Evolutionary conservation across 2,888 invertebrate species (phyloP).

Genomic region (Oligia latruncula): DNA sequence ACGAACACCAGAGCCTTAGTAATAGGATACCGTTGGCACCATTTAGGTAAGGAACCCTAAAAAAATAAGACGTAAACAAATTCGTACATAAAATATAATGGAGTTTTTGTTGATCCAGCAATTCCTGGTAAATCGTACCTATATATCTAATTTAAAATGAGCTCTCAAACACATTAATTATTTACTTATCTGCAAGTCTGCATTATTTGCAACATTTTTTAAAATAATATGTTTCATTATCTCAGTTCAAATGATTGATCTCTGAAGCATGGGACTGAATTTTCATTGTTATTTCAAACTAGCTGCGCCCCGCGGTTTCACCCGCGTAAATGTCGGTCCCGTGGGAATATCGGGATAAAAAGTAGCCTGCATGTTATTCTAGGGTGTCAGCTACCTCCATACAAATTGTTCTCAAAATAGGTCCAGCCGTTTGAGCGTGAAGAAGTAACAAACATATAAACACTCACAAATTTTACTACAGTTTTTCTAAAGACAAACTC

Average conservation of each 20-base stretch:
- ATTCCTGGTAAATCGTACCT: background rate
- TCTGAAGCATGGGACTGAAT: background rate
- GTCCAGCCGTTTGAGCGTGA: too few relatives aligned
- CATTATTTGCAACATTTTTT: background rate
- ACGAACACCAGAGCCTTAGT: too few relatives aligned
- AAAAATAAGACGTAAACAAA: conserved; percentile 2
- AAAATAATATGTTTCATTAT: background rate
- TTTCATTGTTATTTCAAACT: background rate
- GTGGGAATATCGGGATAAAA: too few relatives aligned
- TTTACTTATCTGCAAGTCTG: conserved; percentile 4
- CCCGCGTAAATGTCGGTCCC: too few relatives aligned
- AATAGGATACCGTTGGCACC: too few relatives aligned
- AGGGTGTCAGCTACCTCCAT: too few relatives aligned
- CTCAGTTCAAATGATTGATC: background rate
- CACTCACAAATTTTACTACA: background rate
- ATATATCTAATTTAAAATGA: conserved; percentile 2
- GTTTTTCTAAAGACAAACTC: too few relatives aligned
- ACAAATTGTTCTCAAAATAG: too few relatives aligned
- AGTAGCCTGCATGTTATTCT: too few relatives aligned
- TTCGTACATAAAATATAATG: background rate
- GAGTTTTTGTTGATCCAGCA: conserved; percentile 2
- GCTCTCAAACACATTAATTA: conserved; percentile 2
- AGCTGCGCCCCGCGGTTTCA: too few relatives aligned
- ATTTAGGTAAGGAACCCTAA: background rate
- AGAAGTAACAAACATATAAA: too few relatives aligned